phyloP scores from a whole-genome alignment of 2,113 vertebrate genomes.

The Indicator maculatus region DNA sequence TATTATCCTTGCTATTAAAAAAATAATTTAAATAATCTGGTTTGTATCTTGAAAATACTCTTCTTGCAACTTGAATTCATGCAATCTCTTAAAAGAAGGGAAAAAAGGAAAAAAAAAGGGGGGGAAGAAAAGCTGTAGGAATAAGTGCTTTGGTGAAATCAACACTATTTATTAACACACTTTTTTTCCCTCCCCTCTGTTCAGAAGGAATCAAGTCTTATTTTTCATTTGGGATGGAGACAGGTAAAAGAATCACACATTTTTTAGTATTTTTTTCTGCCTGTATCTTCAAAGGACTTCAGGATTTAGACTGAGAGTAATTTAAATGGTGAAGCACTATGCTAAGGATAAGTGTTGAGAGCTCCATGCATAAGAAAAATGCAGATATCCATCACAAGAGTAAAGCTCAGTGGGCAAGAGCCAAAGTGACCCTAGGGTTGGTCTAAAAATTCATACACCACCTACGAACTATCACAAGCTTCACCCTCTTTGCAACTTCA shows the following conservation, averaged over 20 bases:
- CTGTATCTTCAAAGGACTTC: neutral
- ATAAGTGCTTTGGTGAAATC: neutral
- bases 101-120: no score
- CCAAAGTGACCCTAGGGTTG: neutral
- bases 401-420: neutral
- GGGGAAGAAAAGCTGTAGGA: neutral
- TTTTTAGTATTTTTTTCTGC: neutral
- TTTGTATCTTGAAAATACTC: neutral
- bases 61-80: neutral
- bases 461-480: neutral
- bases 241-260: neutral
- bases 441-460: neutral
- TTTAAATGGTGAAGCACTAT: neutral
- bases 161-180: neutral
- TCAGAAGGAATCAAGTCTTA: neutral
- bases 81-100: neutral
- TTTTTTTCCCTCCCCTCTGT: neutral
- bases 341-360: neutral
- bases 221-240: neutral
- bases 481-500: neutral
- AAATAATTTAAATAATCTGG: no score
- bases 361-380: neutral
- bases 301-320: neutral
- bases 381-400: neutral
- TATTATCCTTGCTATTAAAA: neutral